Evolutionary conservation across 2,113 vertebrate genomes (phyloP).

Genomic region (Tautogolabrus adspersus): DNA sequence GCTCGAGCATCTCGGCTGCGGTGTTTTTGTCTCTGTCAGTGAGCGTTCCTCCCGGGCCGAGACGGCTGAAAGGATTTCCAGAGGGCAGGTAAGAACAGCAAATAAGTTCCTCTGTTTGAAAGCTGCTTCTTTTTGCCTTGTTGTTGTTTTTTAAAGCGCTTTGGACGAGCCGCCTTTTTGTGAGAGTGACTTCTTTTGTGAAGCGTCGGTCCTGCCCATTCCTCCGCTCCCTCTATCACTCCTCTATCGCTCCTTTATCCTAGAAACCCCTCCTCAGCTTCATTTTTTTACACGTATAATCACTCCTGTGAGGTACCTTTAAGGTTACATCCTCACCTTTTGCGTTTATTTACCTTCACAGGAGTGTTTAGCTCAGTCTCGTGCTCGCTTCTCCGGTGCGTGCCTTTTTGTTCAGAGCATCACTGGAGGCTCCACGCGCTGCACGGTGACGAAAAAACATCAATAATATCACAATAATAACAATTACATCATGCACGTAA

Average conservation of each 20-base stretch:
- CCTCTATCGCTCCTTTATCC: constrained; percentile 27
- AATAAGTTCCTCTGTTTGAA: constrained; percentile 17
- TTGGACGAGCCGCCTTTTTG: constrained; percentile 19
- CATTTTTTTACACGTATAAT: not conserved
- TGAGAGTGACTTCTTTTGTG: constrained; percentile 69
- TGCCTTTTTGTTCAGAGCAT: constrained; percentile 65
- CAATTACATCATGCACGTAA: not conserved
- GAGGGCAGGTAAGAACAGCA: constrained; percentile 75
- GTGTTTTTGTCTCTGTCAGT: constrained; percentile 86
- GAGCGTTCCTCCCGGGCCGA: constrained; percentile 79
- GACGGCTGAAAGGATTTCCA: constrained; percentile 67
- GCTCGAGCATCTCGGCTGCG: constrained; percentile 76
- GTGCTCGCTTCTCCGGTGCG: constrained; percentile 40
- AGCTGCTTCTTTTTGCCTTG: not conserved
- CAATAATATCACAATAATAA: not conserved
- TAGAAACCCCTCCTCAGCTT: not conserved
- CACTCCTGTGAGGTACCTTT: not conserved
- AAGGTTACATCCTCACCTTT: not conserved
- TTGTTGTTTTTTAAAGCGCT: constrained; percentile 1
- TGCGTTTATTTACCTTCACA: not conserved
- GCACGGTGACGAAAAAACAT: not conserved
- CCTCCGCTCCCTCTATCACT: constrained; percentile 30
- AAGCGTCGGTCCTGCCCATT: constrained; percentile 60
- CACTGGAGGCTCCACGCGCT: constrained; percentile 25
- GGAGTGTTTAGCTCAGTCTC: constrained; percentile 16